A percentile compares a stretch with the other conserved stretches of the same genome.
Conservation (phyloP, 1,140 invertebrate species). For the Aleiodes sp. region DNA sequence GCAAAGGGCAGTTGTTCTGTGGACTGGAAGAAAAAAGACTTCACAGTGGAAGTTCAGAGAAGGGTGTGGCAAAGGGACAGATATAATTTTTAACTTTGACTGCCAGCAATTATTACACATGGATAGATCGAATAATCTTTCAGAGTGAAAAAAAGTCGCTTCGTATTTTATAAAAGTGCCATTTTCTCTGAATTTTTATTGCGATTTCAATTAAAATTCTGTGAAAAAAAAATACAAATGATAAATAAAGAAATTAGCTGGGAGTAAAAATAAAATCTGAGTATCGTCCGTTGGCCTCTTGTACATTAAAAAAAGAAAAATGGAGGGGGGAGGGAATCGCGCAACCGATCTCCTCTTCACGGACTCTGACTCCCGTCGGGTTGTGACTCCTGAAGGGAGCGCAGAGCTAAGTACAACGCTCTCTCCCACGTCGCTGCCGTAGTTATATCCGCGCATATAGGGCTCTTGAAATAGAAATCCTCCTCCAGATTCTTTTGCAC, state of each 20-base stretch:
- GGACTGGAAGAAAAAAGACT: no score
- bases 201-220: neutral
- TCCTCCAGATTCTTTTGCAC: conserved; percentile 26
- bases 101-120: no score
- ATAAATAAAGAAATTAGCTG: neutral
- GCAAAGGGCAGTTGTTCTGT: no score
- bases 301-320: neutral
- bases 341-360: conserved; percentile 29
- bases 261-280: neutral
- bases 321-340: neutral
- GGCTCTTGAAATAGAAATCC: conserved; percentile 33
- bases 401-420: conserved; percentile 25
- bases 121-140: no score
- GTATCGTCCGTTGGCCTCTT: neutral
- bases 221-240: neutral
- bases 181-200: no score
- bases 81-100: no score
- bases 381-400: conserved; percentile 29
- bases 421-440: conserved; percentile 31
- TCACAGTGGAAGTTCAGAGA: no score
- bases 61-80: no score
- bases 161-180: no score
- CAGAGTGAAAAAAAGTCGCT: no score
- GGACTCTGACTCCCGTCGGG: conserved; percentile 24
- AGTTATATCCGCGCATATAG: neutral